A percentile compares a stretch with the other conserved stretches of the same genome.
Conservation (phyloP, 2,113 vertebrate species). For the Cyprinodon tularosa region DNA sequence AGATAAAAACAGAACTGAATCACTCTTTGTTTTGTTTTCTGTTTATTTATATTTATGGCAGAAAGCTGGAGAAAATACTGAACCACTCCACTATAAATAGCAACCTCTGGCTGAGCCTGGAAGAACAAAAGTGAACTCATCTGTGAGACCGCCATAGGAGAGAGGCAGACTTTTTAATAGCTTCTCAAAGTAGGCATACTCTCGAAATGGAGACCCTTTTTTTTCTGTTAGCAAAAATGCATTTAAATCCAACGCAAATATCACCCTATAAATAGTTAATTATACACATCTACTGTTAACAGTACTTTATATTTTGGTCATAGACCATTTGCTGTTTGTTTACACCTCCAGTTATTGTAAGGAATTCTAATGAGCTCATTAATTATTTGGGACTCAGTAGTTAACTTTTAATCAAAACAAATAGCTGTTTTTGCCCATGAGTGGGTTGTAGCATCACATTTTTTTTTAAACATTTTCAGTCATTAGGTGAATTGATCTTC, state of each 20-base stretch:
- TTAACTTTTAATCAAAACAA: slow-evolving; percentile 49
- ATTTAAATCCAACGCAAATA: background rate
- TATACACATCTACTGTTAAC: background rate
- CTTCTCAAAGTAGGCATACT: slow-evolving; percentile 17
- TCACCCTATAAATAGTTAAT: background rate
- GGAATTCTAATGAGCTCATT: background rate
- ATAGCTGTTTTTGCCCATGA: slow-evolving; percentile 14
- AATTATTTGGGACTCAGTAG: slow-evolving; percentile 14
- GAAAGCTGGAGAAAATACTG: slow-evolving; percentile 50
- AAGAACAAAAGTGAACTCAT: slow-evolving; percentile 48
- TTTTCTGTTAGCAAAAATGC: background rate
- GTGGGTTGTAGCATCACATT: slow-evolving; percentile 5
- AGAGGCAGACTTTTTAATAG: slow-evolving; percentile 23
- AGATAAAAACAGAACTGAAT: slow-evolving; percentile 1
- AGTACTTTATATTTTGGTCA: background rate
- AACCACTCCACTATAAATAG: slow-evolving; percentile 50
- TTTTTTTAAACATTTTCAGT: slow-evolving; percentile 21
- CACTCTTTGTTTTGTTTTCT: slow-evolving; percentile 25
- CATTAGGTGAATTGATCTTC: slow-evolving; percentile 8
- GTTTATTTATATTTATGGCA: slow-evolving; percentile 67
- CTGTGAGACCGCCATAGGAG: slow-evolving; percentile 1
- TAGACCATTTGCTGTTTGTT: background rate
- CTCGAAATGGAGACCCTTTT: background rate
- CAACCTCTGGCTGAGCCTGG: slow-evolving; percentile 20
- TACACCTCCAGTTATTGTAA: background rate